phyloP scores from a whole-genome alignment of 2,113 vertebrate species.

The Corvus cornix region DNA sequence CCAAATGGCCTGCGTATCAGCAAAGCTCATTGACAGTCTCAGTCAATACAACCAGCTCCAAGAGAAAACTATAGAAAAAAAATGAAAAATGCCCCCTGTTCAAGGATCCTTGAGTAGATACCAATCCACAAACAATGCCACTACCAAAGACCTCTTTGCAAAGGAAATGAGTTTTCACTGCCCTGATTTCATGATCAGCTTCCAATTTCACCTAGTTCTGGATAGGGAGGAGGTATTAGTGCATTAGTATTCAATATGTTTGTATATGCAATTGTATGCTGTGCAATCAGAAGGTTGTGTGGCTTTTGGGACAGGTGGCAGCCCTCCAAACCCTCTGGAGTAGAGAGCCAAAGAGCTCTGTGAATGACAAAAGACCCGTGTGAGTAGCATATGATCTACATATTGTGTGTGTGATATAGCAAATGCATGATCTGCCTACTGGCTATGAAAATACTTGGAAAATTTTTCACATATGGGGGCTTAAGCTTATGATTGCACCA shows the following conservation, averaged over 20 bases:
- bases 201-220: background rate
- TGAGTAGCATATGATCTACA: background rate
- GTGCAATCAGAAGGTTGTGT: background rate
- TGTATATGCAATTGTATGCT: background rate
- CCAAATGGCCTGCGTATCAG: background rate
- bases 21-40: background rate
- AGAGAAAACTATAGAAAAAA: background rate
- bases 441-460: background rate
- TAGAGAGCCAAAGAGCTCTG: background rate
- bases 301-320: background rate
- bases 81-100: background rate
- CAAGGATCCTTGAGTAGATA: background rate
- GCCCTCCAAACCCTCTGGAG: background rate
- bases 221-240: background rate
- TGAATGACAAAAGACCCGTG: background rate
- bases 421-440: background rate
- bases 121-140: background rate
- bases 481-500: background rate
- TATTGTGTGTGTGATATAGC: background rate
- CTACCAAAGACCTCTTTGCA: background rate
- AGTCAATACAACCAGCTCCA: background rate
- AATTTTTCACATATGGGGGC: background rate
- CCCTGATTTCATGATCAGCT: background rate
- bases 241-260: background rate
- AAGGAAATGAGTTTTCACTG: background rate